Evolutionary conservation across 2,888 invertebrate genomes (phyloP), one percentile per base, ranked within the genome.

Genomic region (Archips xylosteana): DNA sequence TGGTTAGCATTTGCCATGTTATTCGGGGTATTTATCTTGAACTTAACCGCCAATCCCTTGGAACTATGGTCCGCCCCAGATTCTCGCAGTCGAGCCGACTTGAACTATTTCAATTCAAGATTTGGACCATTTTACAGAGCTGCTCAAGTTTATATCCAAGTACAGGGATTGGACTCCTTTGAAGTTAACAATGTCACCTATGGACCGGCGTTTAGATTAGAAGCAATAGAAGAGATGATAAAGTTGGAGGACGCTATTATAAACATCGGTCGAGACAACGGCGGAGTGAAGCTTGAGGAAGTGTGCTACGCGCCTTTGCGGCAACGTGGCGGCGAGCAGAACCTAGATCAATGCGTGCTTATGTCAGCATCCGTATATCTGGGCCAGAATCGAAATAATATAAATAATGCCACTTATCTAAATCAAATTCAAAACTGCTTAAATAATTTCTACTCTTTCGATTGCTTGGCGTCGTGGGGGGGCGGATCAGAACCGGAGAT

Each of bases 51-150:
- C 0, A 96, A 98, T 87, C 99, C 99, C 0, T 96, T 99, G 1
- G 97, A 99, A 86, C 95, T 99, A 60, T 99, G 99, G 99, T 98
- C 99, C 0, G 95, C 98, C 0, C 97, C 97, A 1, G 89, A 94
- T 39, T 98, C 98, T 80, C 95, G 96, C 75, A 97, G 98, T 49
- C 95, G 99, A 74, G 85, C 95, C 57, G 98, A 99, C 83, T 97
- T 98, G 85, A 96, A 97, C 76, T 98, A 97, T 86, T 99, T 97
- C 83, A 99, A 99, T 87, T 89, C 95, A 13, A 96, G 97, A 81
- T 99, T 99, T 86, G 96, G 96, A 9, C 98, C 98, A 0, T 99
- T 98, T 89, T 98, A 98, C 87, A 95, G 98, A 69, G 97, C 97
- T 2, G 97, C 98, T 83, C 99, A 99, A 92, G 92, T 99, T 69